These are phyloP conservation scores for Propithecus coquereli DNA, from an alignment of 2,113 vertebrate species.

Conservation along the genomic window DNA sequence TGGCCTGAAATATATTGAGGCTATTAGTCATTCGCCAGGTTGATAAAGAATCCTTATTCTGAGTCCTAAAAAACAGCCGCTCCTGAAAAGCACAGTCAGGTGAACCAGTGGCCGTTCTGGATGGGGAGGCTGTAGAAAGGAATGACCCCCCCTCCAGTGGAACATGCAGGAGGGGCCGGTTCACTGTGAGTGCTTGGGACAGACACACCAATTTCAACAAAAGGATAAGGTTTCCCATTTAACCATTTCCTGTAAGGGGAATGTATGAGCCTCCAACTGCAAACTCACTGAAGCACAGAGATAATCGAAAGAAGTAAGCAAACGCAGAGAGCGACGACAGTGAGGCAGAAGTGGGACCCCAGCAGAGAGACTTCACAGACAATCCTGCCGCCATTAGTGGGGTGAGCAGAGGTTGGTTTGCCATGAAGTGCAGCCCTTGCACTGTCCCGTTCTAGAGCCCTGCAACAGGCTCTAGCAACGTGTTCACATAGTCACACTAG, in stretches of 20 bases:
- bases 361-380: background rate
- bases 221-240: background rate
- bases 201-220: background rate
- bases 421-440: background rate
- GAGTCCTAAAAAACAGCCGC: background rate
- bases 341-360: background rate
- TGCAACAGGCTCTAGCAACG: background rate
- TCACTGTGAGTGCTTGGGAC: background rate
- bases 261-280: background rate
- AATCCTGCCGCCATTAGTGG: no score
- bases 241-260: background rate
- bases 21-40: background rate
- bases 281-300: background rate
- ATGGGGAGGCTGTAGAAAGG: background rate
- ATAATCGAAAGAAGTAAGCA: background rate
- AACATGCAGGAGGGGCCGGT: background rate
- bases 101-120: background rate
- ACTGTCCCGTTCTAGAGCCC: background rate
- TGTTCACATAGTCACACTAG: background rate
- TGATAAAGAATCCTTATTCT: background rate
- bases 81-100: no score
- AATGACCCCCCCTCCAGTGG: background rate
- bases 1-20: background rate
- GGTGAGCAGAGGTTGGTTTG: background rate
- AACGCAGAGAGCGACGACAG: background rate